Base-by-base conservation (phyloP, 2,113 vertebrate species). In the Orycteropus afer region DNA sequence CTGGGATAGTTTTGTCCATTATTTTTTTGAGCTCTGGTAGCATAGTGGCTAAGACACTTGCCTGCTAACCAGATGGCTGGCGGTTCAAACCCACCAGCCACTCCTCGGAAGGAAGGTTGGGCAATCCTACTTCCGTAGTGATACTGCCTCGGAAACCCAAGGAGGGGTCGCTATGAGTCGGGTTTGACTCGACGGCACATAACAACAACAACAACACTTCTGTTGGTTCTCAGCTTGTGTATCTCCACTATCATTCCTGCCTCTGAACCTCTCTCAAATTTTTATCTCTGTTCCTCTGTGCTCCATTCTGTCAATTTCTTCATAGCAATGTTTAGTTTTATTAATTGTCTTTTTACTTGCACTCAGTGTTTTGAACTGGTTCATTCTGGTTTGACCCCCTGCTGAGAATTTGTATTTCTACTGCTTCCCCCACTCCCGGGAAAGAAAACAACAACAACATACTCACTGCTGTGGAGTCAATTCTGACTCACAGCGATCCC, bases 11-110 rank as follows among this genome's bases (percentile, higher is more conserved):
- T 78, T 78, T 34, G 22, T 29, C 12, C 49, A 25, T 65, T 77
- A 27, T 85, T 85, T 90, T 42, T 84, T 85, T 91, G 61, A 88
- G n/a, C n/a, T n/a, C n/a, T n/a, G n/a, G n/a, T n/a, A n/a, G n/a
- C n/a, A n/a, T n/a, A n/a, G n/a, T n/a, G n/a, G n/a, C n/a, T n/a
- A n/a, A n/a, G n/a, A n/a, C n/a, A n/a, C n/a, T n/a, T n/a, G n/a
- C n/a, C n/a, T n/a, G n/a, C n/a, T n/a, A n/a, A n/a, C n/a, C n/a
- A n/a, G n/a, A n/a, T n/a, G n/a, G n/a, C n/a, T n/a, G n/a, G n/a
- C n/a, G n/a, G n/a, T n/a, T n/a, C n/a, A n/a, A n/a, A n/a, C n/a
- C n/a, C n/a, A n/a, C n/a, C n/a, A n/a, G n/a, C n/a, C n/a, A n/a
- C n/a, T n/a, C n/a, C n/a, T n/a, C n/a, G n/a, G n/a, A n/a, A n/a